Base-by-base conservation (phyloP, 1,140 invertebrate genomes). In the Drosophila nebulosa region DNA sequence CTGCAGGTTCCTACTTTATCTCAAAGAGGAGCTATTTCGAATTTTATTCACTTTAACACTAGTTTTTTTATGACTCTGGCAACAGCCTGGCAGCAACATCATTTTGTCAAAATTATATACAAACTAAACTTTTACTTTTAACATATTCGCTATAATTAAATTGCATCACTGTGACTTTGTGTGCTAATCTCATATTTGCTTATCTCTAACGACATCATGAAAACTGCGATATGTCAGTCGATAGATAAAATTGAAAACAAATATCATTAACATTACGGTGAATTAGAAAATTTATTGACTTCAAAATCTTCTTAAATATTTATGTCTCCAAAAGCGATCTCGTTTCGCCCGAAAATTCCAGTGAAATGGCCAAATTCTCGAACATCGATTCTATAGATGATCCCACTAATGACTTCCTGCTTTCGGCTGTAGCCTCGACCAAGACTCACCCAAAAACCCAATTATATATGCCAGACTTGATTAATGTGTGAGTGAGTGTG, bases 381-480 rank as follows among this genome's bases (percentile, higher is more conserved):
- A 10, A 32, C 27, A 68, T 74, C 72, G 67, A 35, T 62, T 74
- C 67, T 72, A 61, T 60, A 10, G 35, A 60, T 51, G 66, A 27
- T 46, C 55, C 57, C 60, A 58, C 32, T 68, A 86, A 86, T 86
- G 74, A 78, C 64, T 85, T 85, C 81, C 81, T 86, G 81, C 66
- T 74, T 62, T 55, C 30, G 36, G 14, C 32, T 14, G 21, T 30
- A 16, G 30, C 32, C 30, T 22, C 32, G 26, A 30, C n/a, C 10
- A 59, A 21, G 64, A 39, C 64, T 85, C 80, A 84, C 80, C 81
- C 74, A 86, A 69, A 84, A 76, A 85, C 69, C 81, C 63, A 78
- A 81, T 86, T 71, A 66, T 36, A 27, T 42, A 36, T 16, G 30
- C 59, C 12, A 59, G 18, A 61, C 46, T 65, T 58, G 77, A 69